A percentile compares a stretch with the other conserved stretches of the same genome.
Evolutionary conservation across 2,797 vertebrate species (phyloP).

Genomic region (Pseudomugil gertrudae): DNA sequence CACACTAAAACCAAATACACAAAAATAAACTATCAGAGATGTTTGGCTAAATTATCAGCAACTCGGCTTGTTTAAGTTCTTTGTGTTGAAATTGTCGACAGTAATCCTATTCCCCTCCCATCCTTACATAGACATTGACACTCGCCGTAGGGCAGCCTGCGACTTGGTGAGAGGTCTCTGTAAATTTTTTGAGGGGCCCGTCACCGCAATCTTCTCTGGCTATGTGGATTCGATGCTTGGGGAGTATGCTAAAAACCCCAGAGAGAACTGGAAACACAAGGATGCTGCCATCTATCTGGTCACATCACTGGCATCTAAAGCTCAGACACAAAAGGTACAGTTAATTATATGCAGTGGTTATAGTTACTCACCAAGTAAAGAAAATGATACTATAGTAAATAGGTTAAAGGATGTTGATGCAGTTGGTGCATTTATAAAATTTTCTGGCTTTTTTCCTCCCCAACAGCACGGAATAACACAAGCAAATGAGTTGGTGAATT

Average conservation of each 20-base stretch:
- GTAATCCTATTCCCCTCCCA: background rate
- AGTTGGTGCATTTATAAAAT: background rate
- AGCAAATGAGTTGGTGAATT: slow-evolving; percentile 97
- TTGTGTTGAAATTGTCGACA: too few relatives aligned
- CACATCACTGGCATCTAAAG: slow-evolving; percentile 97
- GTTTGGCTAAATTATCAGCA: too few relatives aligned
- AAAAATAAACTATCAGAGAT: too few relatives aligned
- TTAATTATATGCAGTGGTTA: background rate
- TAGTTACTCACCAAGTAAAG: too few relatives aligned
- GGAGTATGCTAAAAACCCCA: slow-evolving; percentile 94
- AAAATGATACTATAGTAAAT: too few relatives aligned
- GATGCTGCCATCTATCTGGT: slow-evolving; percentile 98
- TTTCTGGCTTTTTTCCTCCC: background rate
- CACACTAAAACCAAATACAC: too few relatives aligned
- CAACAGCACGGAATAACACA: slow-evolving; percentile 97
- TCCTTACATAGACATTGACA: slow-evolving; percentile 90
- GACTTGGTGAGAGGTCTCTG: slow-evolving; percentile 96
- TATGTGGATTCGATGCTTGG: slow-evolving; percentile 97
- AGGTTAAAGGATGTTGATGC: background rate
- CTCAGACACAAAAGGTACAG: slow-evolving; percentile 95
- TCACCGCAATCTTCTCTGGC: slow-evolving; percentile 97
- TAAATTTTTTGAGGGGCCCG: slow-evolving; percentile 97
- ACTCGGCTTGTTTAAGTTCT: too few relatives aligned
- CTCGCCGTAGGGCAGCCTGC: slow-evolving; percentile 94
- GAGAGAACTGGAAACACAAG: slow-evolving; percentile 97